Evolutionary conservation across 2,113 vertebrate species (phyloP), one percentile per base, ranked within the genome.

Genomic region (Phrynosoma blainvillii): DNA sequence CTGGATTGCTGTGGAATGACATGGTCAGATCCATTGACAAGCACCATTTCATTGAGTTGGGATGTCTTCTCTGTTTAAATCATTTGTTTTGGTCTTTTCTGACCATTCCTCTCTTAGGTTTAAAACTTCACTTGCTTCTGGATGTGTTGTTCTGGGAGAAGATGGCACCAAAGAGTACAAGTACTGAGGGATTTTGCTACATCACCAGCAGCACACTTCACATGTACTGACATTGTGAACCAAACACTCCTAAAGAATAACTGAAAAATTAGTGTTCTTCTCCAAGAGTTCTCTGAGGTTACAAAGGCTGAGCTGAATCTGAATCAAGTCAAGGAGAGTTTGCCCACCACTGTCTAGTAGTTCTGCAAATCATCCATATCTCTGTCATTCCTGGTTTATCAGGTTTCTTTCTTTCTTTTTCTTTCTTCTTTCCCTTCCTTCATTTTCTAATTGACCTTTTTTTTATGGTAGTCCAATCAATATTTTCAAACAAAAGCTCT

Each of bases 401-500:
- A 5, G 5, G 5, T 62, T 62, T 32, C 42, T 21, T 56, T 80
- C 14, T 16, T 68, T n/a, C 65, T 18, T 47, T 30, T 65, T 42
- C 36, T 74, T 75, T 18, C 18, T 73, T 25, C 27, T 32, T 36
- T 79, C 32, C 11, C 14, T 5, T 40, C 25, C 68, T 54, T 42
- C 30, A n/a, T 30, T 62, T 47, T 9, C 71, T 47, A 21, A 13
- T 27, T 36, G 16, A 23, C 20, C 54, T 84, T 30, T 32, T 62
- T 85, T 62, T 30, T 32, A 76, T 30, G 54, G 30, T 65, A 27
- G 21, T 65, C 40, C 79, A 87, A 52, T 62, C 36, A 74, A 70
- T 82, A 59, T 32, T 76, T 87, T 76, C 79, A 66, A 73, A 76
- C 5, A 32, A 76, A 75, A 40, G 52, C 62, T 90, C 73, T 90